A percentile compares a stretch with the other conserved stretches of the same genome.
phyloP scores from a whole-genome alignment of 2,797 vertebrate species.

The Trematomus bernacchii region DNA sequence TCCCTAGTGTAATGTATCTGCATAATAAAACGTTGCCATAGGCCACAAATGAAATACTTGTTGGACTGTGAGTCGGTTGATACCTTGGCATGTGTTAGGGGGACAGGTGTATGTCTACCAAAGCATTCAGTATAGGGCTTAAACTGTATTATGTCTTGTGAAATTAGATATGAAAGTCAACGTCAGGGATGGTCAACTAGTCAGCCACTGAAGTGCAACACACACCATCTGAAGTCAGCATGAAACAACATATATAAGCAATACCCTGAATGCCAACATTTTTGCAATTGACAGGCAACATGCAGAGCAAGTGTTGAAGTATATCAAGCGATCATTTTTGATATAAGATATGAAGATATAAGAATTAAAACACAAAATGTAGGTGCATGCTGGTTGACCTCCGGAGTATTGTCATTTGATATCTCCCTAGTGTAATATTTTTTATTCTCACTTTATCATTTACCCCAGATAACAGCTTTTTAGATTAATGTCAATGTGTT shows the following conservation, averaged over 20 bases:
- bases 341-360: too few relatives aligned
- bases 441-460: not conserved
- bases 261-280: too few relatives aligned
- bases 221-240: not conserved
- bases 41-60: constrained; percentile 31
- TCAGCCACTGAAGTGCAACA: not conserved
- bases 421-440: not conserved
- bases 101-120: not conserved
- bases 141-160: not conserved
- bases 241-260: too few relatives aligned
- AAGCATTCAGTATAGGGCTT: not conserved
- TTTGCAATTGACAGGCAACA: too few relatives aligned
- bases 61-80: constrained; percentile 3
- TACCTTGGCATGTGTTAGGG: constrained; percentile 23
- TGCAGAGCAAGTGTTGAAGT: too few relatives aligned
- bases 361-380: too few relatives aligned
- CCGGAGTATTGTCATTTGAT: not conserved
- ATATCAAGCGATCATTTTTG: too few relatives aligned
- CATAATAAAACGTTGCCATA: constrained; percentile 33
- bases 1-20: constrained; percentile 17
- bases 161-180: not conserved
- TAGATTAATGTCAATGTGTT: too few relatives aligned
- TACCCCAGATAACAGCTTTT: too few relatives aligned
- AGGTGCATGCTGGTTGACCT: not conserved
- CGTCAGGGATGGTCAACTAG: not conserved